Base-by-base conservation (phyloP, 1,140 invertebrate genomes). In the Charaxes varanes region DNA sequence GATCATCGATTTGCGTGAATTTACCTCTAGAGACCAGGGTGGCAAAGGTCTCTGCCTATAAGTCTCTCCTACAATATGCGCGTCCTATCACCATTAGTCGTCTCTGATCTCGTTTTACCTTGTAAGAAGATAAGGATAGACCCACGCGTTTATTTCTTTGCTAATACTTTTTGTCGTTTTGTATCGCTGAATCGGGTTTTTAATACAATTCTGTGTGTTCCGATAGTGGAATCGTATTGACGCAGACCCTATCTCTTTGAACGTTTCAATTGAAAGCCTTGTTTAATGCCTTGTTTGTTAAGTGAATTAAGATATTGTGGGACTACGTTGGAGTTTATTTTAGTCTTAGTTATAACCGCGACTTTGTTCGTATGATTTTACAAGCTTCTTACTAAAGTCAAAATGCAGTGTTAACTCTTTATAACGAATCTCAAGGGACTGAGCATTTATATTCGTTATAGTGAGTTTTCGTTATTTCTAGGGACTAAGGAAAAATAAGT, bases 81-180 rank as follows among this genome's bases (percentile, higher is more conserved):
- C 11, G 41, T 53, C 30, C 54, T 52, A 61, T 53, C 50, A 53
- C 41, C 51, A 58, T 62, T 59, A 56, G 44, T 50, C 55, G 46
- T 61, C 36, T 47, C 47, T 50, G 45, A 51, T 54, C 57, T 61
- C 49, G 55, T 53, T 52, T 53, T 42, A 32, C 34, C 40, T 41
- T 50, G 50, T 53, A 49, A 50, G 46, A 41, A 61, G 62, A 64
- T 64, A 64, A 62, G 48, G 41, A 40, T 45, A 53, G 45, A 31
- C 62, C 55, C 57, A 67, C 50, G 53, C 52, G 30, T 51, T 41
- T 56, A 42, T 51, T 62, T 45, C 45, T 51, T 51, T 42, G 24
- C 8, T 27, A 33, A 40, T 47, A 31, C 38, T 26, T 40, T 46
- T 48, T 47, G 28, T 27, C 32, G 37, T 40, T 41, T 42, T 35